These are phyloP conservation scores for Hucho hucho DNA, from an alignment of 2,113 vertebrate species.

Conservation along the genomic window DNA sequence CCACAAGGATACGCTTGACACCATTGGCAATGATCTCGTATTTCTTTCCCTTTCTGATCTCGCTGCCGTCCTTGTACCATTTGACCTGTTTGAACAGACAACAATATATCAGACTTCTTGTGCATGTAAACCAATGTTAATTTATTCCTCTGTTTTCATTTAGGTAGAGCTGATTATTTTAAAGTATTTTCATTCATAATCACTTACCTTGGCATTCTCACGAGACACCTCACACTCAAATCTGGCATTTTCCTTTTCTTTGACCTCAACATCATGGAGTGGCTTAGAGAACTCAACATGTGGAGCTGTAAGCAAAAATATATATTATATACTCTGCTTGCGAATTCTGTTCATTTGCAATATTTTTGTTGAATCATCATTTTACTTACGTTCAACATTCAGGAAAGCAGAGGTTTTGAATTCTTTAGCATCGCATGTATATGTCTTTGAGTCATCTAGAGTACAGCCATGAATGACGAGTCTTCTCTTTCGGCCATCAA, in stretches of 20 bases:
- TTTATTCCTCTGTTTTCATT: not conserved
- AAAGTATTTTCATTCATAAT: not conserved
- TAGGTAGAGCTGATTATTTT: not conserved
- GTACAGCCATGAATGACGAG: conserved; percentile 87
- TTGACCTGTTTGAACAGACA: conserved; percentile 75
- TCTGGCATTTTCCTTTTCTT: conserved; percentile 89
- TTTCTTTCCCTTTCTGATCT: conserved; percentile 97
- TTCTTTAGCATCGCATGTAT: conserved; percentile 89
- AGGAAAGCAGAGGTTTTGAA: conserved; percentile 97
- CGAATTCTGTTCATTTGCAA: not conserved
- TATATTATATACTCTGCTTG: not conserved
- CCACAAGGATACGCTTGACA: conserved; percentile 82
- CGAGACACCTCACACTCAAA: conserved; percentile 98
- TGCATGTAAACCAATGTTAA: conserved; percentile 12
- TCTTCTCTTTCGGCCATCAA: conserved; percentile 84
- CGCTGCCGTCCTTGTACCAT: conserved; percentile 94
- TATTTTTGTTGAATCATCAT: conserved; percentile 5
- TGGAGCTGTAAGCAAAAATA: conserved; percentile 75
- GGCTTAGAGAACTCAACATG: conserved; percentile 91
- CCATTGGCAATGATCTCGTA: conserved; percentile 93
- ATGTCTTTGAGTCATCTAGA: conserved; percentile 88
- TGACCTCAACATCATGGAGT: conserved; percentile 90
- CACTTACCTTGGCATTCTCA: conserved; percentile 86
- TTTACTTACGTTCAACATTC: conserved; percentile 92
- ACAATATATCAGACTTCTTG: conserved; percentile 1